Conservation (phyloP, 2,797 vertebrate species). For the Alfaro cultratus region DNA sequence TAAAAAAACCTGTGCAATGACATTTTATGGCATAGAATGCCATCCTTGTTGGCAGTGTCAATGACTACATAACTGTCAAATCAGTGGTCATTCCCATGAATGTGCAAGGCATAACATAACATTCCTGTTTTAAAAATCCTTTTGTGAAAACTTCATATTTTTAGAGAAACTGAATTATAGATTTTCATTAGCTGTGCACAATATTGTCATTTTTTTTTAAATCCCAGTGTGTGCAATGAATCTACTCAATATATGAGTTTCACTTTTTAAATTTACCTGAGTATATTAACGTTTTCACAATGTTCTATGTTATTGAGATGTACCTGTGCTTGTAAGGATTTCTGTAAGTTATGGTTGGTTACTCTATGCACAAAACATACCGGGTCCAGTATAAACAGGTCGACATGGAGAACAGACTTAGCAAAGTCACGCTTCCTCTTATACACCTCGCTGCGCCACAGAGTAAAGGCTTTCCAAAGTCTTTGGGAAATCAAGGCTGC, state of each 20-base stretch:
- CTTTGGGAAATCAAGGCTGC: background rate
- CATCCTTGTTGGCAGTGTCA: background rate
- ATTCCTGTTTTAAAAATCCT: background rate
- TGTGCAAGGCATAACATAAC: background rate
- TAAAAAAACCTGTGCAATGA: background rate
- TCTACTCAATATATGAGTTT: background rate
- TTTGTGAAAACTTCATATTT: background rate
- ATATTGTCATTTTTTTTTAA: background rate
- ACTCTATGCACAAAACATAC: slow-evolving; percentile 1
- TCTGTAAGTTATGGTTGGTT: background rate
- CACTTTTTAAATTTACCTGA: background rate
- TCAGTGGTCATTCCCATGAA: background rate
- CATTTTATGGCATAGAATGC: background rate
- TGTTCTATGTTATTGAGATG: background rate
- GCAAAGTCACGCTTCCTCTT: background rate
- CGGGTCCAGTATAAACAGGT: background rate
- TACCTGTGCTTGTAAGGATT: background rate
- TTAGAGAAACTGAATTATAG: background rate
- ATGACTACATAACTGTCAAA: background rate
- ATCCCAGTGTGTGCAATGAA: background rate
- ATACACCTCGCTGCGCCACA: background rate
- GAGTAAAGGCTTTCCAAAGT: background rate
- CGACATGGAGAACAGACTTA: background rate
- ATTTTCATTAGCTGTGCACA: background rate
- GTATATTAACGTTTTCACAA: background rate